Evolutionary conservation across 2,797 vertebrate genomes (phyloP), one percentile per base, ranked within the genome.

Genomic region (Carduelis carduelis): DNA sequence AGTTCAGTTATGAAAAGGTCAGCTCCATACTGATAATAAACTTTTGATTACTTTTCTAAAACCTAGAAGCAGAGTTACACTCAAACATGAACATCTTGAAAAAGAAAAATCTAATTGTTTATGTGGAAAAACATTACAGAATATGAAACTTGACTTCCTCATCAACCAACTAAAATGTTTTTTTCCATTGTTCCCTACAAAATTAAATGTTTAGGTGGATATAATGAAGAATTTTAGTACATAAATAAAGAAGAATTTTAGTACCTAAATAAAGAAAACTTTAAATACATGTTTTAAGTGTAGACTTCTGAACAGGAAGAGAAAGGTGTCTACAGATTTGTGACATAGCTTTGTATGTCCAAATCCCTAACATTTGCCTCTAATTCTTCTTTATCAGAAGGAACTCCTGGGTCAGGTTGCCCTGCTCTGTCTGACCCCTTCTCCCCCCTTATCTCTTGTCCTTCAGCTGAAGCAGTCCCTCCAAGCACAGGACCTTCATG

Each of bases 41-140:
- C 28, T 71, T 88, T 59, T 81, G 65, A 91, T 88, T 91, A 50
- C 41, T 92, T 93, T 91, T 81, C 61, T 86, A 68, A 90, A 86
- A 53, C 12, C 30, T 53, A 3, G 34, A 37, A 34, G 32, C 80
- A 74, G 19, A 64, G 15, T 79, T 86, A 53, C 34, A 70, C 13
- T 65, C 44, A 60, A 65, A 28, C 60, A 85, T 39, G 0, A 27
- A 63, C 11, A 28, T 35, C 4, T 41, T 59, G 23, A 24, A 26
- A 87, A 88, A 56, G n/a, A 34, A 66, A 65, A 49, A n/a, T n/a
- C 8, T 14, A 41, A 26, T 63, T 81, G 11, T 70, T 11, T 69
- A 41, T 64, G 28, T 46, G 15, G 7, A 83, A 89, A 78, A 92
- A 53, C 24, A 43, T 60, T 81, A 23, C 16, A 81, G 17, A 71